phyloP scores from a whole-genome alignment of 2,113 vertebrate species.

The Urocolius indicus region DNA sequence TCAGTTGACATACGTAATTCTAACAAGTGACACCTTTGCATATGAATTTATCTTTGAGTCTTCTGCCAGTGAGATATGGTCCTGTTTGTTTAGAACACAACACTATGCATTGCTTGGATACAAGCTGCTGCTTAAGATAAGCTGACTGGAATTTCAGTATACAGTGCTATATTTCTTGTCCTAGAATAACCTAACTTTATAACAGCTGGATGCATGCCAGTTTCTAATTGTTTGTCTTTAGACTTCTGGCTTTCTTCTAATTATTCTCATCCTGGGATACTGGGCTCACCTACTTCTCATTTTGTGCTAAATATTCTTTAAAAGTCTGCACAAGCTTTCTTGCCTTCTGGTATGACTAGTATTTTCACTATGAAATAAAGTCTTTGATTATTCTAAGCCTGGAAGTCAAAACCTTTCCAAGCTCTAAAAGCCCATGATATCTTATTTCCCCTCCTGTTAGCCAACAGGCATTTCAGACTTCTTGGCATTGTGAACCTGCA shows the following conservation, averaged over 20 bases:
- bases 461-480: background rate
- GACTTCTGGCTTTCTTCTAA: conserved; percentile 64
- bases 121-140: conserved; percentile 75
- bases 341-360: background rate
- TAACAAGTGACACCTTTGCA: background rate
- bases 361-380: conserved; percentile 31
- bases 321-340: conserved; percentile 54
- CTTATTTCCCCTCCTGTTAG: background rate
- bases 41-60: conserved; percentile 32
- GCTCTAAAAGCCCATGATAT: conserved; percentile 25
- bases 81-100: conserved; percentile 37
- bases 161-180: conserved; percentile 49
- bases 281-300: conserved; percentile 53
- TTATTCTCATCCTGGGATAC: conserved; percentile 72
- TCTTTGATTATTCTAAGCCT: conserved; percentile 34
- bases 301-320: conserved; percentile 50
- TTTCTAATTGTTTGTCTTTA: conserved; percentile 69
- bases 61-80: conserved; percentile 5
- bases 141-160: conserved; percentile 65
- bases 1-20: background rate
- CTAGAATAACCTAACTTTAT: conserved; percentile 64
- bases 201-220: conserved; percentile 63
- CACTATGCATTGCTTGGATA: conserved; percentile 32
- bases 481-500: background rate
- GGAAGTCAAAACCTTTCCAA: background rate